phyloP scores from a whole-genome alignment of 1,140 invertebrate species.

The Phthorimaea operculella region DNA sequence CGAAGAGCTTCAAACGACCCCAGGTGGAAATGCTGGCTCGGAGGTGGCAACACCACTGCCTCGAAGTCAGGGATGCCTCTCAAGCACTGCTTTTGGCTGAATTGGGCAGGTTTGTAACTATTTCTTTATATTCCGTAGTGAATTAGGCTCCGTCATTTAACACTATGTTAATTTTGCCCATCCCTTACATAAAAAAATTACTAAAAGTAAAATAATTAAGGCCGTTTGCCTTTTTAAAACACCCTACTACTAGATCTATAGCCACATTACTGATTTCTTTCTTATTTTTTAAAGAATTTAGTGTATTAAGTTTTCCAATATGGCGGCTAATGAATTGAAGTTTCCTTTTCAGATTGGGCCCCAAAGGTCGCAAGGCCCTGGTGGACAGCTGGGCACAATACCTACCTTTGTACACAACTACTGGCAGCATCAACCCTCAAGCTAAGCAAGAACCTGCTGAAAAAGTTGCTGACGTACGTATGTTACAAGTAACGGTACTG shows the following conservation, averaged over 20 bases:
- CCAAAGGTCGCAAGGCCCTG: conserved; percentile 90
- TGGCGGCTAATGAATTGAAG: no score
- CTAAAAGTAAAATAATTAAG: no score
- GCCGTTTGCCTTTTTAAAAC: no score
- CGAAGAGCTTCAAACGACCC: conserved; percentile 88
- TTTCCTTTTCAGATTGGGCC: conserved; percentile 76
- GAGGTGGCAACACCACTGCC: conserved; percentile 97
- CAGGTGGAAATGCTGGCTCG: conserved; percentile 97
- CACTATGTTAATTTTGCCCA: no score
- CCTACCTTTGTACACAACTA: conserved; percentile 87
- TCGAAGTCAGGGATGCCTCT: conserved; percentile 96
- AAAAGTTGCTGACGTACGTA: conserved; percentile 21
- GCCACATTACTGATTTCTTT: no score
- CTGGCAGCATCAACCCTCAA: conserved; percentile 73
- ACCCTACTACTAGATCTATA: no score
- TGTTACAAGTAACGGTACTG: no score
- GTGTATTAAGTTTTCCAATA: no score
- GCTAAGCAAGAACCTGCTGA: conserved; percentile 60
- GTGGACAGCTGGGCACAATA: conserved; percentile 97
- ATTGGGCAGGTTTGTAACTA: conserved; percentile 76
- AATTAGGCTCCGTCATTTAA: no score
- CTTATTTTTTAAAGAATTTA: no score
- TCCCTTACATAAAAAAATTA: no score
- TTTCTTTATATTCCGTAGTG: no score
- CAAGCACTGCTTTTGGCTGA: conserved; percentile 96